These are phyloP conservation scores for Cirrhinus molitorella DNA, from an alignment of 2,797 vertebrate species.

Conservation along the genomic window DNA sequence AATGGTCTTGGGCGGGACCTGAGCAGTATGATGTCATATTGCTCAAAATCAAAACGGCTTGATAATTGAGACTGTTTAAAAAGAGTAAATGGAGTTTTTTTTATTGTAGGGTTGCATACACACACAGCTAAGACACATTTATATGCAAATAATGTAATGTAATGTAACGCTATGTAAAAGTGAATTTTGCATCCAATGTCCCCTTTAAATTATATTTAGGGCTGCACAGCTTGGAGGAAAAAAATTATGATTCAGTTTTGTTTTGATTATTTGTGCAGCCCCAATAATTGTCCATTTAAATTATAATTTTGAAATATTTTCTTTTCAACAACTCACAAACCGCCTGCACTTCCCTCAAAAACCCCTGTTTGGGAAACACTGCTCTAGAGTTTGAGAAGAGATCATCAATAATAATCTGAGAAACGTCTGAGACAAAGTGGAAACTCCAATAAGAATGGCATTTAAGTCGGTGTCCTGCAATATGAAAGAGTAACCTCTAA, in stretches of 20 bases:
- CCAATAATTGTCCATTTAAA: background rate
- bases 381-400: background rate
- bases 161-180: too few relatives aligned
- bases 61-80: too few relatives aligned
- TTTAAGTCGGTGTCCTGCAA: conserved; percentile 5
- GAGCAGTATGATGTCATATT: too few relatives aligned
- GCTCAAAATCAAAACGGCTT: too few relatives aligned
- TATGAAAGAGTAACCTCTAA: conserved; percentile 15
- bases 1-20: too few relatives aligned
- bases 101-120: too few relatives aligned
- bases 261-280: background rate
- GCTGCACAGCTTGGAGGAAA: too few relatives aligned
- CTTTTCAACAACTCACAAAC: background rate
- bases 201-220: background rate
- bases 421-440: background rate
- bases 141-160: too few relatives aligned
- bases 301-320: background rate
- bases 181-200: too few relatives aligned
- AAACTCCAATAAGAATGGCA: background rate
- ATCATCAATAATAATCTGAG: conserved; percentile 1
- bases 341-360: background rate
- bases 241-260: background rate
- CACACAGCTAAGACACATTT: too few relatives aligned
- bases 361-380: background rate
- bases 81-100: too few relatives aligned